Evolutionary conservation across 2,797 vertebrate species (phyloP).

Genomic region (Sciurus vulgaris): DNA sequence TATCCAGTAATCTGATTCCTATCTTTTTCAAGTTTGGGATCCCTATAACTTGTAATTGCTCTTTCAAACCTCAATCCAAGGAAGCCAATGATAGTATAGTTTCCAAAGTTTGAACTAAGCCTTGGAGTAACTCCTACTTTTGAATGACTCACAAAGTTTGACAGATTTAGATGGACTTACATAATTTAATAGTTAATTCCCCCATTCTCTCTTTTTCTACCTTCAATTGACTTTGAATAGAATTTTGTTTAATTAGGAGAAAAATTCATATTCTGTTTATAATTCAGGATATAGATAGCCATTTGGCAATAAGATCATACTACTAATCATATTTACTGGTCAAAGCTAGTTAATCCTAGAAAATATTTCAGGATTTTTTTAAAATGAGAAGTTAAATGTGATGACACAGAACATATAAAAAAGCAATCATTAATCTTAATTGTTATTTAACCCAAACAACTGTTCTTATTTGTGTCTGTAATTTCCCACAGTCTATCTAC

Average conservation of each 20-base stretch:
- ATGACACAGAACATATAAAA: neutral
- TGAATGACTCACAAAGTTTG: conserved; percentile 12
- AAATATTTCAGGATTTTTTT: neutral
- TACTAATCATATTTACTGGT: neutral
- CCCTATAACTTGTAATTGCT: neutral
- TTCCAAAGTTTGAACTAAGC: conserved; percentile 1
- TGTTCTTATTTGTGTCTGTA: neutral
- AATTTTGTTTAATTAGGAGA: conserved; percentile 27
- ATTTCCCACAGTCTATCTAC: neutral
- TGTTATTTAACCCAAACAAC: neutral
- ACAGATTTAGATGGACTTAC: neutral
- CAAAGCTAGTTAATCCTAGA: neutral
- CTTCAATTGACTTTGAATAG: neutral
- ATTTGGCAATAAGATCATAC: neutral
- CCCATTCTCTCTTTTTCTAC: neutral
- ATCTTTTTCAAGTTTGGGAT: neutral
- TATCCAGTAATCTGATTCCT: neutral
- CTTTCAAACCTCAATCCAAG: neutral
- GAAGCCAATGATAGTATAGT: neutral
- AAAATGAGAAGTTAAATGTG: neutral
- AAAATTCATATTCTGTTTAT: neutral
- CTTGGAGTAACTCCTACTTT: neutral
- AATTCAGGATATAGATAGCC: neutral
- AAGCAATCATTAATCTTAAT: too few relatives aligned
- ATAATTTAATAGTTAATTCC: neutral